Evolutionary conservation across 1,140 invertebrate genomes (phyloP).

Genomic region (Papilio machaon): DNA sequence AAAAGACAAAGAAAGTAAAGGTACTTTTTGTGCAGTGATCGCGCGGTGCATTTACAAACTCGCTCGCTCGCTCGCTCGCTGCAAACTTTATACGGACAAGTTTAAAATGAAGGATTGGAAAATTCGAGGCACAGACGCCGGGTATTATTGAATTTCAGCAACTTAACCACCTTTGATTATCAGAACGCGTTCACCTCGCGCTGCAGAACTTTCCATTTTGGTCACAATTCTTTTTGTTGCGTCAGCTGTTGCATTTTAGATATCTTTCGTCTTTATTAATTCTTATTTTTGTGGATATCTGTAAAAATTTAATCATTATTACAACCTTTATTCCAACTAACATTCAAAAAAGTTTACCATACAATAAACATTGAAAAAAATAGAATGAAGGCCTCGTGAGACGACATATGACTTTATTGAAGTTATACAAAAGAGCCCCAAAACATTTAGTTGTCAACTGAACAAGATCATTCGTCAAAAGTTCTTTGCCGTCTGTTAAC

Average conservation of each 20-base stretch:
- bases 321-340: background rate
- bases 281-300: background rate
- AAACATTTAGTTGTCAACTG: slow-evolving; percentile 10
- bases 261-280: background rate
- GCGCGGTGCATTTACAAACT: slow-evolving; percentile 39
- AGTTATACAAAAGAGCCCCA: slow-evolving; percentile 11
- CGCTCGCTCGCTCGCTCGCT: slow-evolving; percentile 30
- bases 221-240: slow-evolving; percentile 4
- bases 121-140: slow-evolving; percentile 36
- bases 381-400: background rate
- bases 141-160: slow-evolving; percentile 39
- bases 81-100: slow-evolving; percentile 38
- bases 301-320: background rate
- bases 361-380: background rate
- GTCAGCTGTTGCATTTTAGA: slow-evolving; percentile 12
- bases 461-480: slow-evolving; percentile 22
- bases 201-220: slow-evolving; percentile 32
- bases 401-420: slow-evolving; percentile 17
- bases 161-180: slow-evolving; percentile 40
- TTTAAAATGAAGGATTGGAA: slow-evolving; percentile 40
- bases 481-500: slow-evolving; percentile 9
- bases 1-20: slow-evolving; percentile 33
- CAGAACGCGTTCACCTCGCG: slow-evolving; percentile 28
- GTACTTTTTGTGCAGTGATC: slow-evolving; percentile 35
- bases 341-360: background rate